phyloP scores from a whole-genome alignment of 1,140 invertebrate genomes.

The Drusus annulatus region DNA sequence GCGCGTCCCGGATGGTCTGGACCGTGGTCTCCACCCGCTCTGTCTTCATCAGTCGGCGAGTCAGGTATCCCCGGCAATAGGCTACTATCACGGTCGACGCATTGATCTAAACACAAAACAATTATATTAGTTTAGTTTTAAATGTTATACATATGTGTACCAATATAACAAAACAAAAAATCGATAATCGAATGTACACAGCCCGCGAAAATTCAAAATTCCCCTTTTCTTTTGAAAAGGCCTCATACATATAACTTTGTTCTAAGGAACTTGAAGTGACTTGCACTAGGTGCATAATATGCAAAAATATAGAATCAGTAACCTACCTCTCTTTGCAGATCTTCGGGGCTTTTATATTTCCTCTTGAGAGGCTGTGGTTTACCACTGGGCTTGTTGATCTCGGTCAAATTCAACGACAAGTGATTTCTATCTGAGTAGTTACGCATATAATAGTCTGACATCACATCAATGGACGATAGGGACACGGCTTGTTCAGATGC shows the following conservation, averaged over 20 bases:
- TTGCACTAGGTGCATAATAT: no score
- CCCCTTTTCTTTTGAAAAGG: no score
- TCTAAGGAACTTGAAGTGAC: no score
- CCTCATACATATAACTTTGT: no score
- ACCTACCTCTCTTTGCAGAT: constrained; percentile 46
- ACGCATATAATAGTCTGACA: constrained; percentile 38
- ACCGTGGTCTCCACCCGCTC: constrained; percentile 86
- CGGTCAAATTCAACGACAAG: constrained; percentile 53
- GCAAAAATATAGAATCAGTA: no score
- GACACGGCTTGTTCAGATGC: constrained; percentile 44
- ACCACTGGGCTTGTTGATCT: constrained; percentile 49
- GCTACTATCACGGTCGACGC: constrained; percentile 82
- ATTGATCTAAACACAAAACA: constrained; percentile 65
- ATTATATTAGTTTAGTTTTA: no score
- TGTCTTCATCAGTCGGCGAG: constrained; percentile 83
- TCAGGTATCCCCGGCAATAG: constrained; percentile 84
- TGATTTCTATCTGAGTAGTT: constrained; percentile 48
- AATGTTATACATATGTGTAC: no score
- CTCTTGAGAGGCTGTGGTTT: background rate
- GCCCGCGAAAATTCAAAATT: no score
- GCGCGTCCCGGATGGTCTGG: constrained; percentile 84
- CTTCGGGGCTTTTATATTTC: constrained; percentile 33
- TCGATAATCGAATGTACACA: no score
- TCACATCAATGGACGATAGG: constrained; percentile 49
- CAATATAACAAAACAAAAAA: no score